Percentiles rank a stretch among this genome's conserved stretches.
phyloP scores from a whole-genome alignment of 2,888 invertebrate genomes.

The Sphaeridia pumilis region DNA sequence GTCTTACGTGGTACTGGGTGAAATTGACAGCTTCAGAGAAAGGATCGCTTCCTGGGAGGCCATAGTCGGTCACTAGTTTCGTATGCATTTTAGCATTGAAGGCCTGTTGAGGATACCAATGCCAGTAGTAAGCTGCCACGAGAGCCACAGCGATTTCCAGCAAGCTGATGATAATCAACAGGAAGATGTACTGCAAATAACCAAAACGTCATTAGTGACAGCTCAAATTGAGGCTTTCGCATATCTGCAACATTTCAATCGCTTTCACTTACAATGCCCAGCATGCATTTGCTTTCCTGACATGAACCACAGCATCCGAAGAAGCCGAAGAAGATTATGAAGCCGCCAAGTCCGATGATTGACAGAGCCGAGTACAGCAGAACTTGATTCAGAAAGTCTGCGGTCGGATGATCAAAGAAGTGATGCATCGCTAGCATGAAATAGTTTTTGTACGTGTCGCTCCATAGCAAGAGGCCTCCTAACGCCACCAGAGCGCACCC shows the following conservation, averaged over 20 bases:
- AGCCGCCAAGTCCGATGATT: conserved; percentile 44
- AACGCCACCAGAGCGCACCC: conserved; percentile 46
- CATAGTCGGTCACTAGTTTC: conserved; percentile 28
- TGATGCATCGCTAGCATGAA: conserved; percentile 44
- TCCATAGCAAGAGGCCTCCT: conserved; percentile 46
- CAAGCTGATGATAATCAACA: conserved; percentile 42
- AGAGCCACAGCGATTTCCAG: conserved; percentile 42
- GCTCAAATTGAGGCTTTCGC: too few relatives aligned
- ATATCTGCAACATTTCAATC: conserved; percentile 33
- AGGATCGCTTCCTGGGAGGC: conserved; percentile 17
- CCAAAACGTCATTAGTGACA: not conserved
- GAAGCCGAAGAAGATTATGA: conserved; percentile 47
- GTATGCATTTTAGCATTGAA: conserved; percentile 39
- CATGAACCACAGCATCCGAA: conserved; percentile 49
- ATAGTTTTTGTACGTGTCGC: conserved; percentile 44
- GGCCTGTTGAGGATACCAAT: conserved; percentile 36
- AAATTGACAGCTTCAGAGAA: conserved; percentile 44
- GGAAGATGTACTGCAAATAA: conserved; percentile 42
- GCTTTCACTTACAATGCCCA: conserved; percentile 42
- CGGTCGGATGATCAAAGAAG: conserved; percentile 36
- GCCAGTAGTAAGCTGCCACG: conserved; percentile 41
- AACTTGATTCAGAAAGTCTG: conserved; percentile 37
- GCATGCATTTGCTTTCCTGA: conserved; percentile 44
- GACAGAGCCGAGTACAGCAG: conserved; percentile 45
- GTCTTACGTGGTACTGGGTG: conserved; percentile 42